Evolutionary conservation across 1,140 invertebrate genomes (phyloP), one percentile per base, ranked within the genome.

Genomic region (Druon quercuslanigerum): DNA sequence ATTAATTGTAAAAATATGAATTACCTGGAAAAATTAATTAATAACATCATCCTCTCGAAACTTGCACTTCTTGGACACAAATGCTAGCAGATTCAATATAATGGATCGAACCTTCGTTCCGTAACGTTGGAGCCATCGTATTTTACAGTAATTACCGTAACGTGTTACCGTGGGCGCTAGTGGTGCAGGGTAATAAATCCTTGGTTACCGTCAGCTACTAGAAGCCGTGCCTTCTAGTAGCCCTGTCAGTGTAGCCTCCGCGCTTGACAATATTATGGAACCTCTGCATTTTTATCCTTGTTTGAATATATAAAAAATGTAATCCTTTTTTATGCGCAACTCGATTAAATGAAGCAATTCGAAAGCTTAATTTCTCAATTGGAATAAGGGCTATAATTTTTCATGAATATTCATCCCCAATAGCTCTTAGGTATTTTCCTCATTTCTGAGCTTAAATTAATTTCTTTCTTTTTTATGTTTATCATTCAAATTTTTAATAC

Each of bases 121-220:
- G 72, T 40, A 50, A 60, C 19, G 19, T 14, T 16, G 70, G 80
- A 83, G 85, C 83, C 79, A 80, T 88, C 86, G 86, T 90, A 90
- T 90, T 89, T 90, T 87, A 90, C 85, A 87, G 84, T 87, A 85
- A 90, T 90, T 89, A 89, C 85, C 84, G 86, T 88, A 89, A 88
- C 85, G 86, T 82, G 84, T 86, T 87, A 84, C 82, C 80, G 80
- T 85, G 85, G 84, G 79, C 82, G 82, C 82, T 80, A 83, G 80
- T 82, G 81, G 82, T 82, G 79, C 85, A 83, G 81, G 73, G 85
- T 83, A 86, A 90, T 89, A 89, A 90, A 89, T 90, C 87, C 82
- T 86, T 78, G 84, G 78, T 86, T 86, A 87, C 86, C 83, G 83
- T 86, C 85, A 85, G 81, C 81, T 79, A 33, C 51, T 50, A 19